Percentiles rank a stretch among this genome's conserved stretches.
Conservation (phyloP, 2,888 invertebrate species). For the Willowsia nigromaculata region DNA sequence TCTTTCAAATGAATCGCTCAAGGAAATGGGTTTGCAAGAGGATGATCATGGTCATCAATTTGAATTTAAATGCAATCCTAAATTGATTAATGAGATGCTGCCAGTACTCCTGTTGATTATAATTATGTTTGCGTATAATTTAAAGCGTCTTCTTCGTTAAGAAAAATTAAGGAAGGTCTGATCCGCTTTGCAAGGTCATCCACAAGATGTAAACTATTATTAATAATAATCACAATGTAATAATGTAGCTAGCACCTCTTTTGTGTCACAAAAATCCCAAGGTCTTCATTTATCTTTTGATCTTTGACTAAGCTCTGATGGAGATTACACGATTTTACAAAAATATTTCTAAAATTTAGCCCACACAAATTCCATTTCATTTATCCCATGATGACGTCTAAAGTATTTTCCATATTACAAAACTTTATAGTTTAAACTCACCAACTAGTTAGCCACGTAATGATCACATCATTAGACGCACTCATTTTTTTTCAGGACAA, state of each 20-base stretch:
- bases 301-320: neutral
- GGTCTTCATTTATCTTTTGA: neutral
- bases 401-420: too few species aligned
- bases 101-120: neutral
- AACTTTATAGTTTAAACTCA: too few species aligned
- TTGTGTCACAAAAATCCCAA: slow-evolving; percentile 49
- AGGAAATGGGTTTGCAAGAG: slow-evolving; percentile 3
- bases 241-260: slow-evolving; percentile 20
- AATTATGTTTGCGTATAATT: neutral
- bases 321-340: slow-evolving; percentile 9
- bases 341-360: too few species aligned
- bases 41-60: slow-evolving; percentile 6
- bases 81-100: slow-evolving; percentile 8
- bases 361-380: too few species aligned
- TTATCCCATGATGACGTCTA: too few species aligned
- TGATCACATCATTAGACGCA: too few species aligned
- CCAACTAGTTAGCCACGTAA: too few species aligned
- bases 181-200: neutral
- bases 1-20: neutral
- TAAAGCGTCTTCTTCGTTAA: neutral
- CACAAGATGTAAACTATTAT: neutral
- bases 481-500: too few species aligned
- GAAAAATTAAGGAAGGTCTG: neutral
- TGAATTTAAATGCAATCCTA: slow-evolving; percentile 4
- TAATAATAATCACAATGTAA: neutral